Evolutionary conservation across 2,797 vertebrate genomes (phyloP), one percentile per base, ranked within the genome.

Genomic region (Poeciliopsis paucimaculata): DNA sequence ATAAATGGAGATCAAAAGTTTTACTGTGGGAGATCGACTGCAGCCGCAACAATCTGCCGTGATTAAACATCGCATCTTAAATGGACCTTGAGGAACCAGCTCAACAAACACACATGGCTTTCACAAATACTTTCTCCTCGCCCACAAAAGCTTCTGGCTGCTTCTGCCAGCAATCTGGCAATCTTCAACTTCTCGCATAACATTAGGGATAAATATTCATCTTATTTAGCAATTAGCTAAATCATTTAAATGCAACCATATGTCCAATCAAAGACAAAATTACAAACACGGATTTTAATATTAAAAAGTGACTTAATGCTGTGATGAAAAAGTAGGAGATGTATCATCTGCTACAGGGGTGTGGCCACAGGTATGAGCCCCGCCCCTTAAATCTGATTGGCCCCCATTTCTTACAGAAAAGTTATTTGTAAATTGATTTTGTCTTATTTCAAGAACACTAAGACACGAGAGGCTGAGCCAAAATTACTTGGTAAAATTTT

Each of bases 21-120:
- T 83, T 75, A 80, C 74, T 84, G 83, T 77, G 87, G 85, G 89
- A 91, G 82, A 84, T 74, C 88, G 87, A 82, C 82, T 84, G 82
- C 51, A 80, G 57, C 28, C 66, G 78, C 75, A 80, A 66, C 43
- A 55, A 81, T 82, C 41, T 73, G 64, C 15, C 20, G 55, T 4
- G 36, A 75, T 78, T 80, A 62, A 77, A 82, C 87, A 87, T 60
- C 26, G n/a, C 41, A 76, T 77, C 68, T 79, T 84, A 76, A 87
- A 90, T 81, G 75, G 84, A 86, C 73, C 75, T 64, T 49, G 23
- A 55, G 81, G 68, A 76, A 36, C 20, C 57, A 13, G 76, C 79
- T 77, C 77, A 31, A 82, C 45, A 86, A 84, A 86, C 83, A 88
- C 57, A 81, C 85, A 82, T 78, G 70, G 82, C 82, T 86, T 75